A percentile compares a stretch with the other conserved stretches of the same genome.
phyloP scores from a whole-genome alignment of 1,140 invertebrate species.

The Oreohelix idahoensis region DNA sequence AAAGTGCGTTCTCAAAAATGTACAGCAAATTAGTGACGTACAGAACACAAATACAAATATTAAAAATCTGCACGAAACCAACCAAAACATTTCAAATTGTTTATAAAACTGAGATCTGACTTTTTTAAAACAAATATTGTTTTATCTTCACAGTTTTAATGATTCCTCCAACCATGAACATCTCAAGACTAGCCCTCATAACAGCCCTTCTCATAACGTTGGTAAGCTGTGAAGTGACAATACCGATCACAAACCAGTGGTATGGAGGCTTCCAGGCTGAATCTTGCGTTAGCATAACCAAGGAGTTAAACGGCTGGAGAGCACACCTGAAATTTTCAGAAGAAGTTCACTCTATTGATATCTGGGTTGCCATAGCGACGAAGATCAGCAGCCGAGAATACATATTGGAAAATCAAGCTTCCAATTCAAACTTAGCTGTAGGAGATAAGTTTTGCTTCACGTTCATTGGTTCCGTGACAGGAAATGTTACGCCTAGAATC shows the following conservation, averaged over 20 bases:
- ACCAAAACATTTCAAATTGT: too few species aligned
- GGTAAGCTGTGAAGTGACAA: too few species aligned
- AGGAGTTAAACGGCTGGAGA: constrained; percentile 15
- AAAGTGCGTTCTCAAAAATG: too few species aligned
- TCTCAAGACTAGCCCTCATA: not conserved
- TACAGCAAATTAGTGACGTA: too few species aligned
- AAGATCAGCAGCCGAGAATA: constrained; percentile 33
- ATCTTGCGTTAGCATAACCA: constrained; percentile 3
- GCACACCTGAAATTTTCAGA: constrained; percentile 1
- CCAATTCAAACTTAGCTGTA: not conserved
- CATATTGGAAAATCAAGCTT: constrained; percentile 18
- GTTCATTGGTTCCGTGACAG: constrained; percentile 9
- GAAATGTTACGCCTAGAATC: constrained; percentile 20
- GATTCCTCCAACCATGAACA: not conserved
- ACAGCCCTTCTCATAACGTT: not conserved
- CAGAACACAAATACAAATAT: too few species aligned
- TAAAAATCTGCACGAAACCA: too few species aligned
- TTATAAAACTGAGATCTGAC: too few species aligned
- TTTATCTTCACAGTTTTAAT: not conserved
- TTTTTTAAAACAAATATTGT: too few species aligned
- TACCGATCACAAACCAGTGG: constrained; percentile 14
- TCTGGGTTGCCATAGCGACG: constrained; percentile 1
- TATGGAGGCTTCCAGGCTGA: constrained; percentile 13
- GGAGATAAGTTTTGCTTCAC: constrained; percentile 30
- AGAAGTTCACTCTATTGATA: constrained; percentile 3